Evolutionary conservation across 2,888 invertebrate species (phyloP), one percentile per base, ranked within the genome.

Genomic region (Drosophila nr. fundita): DNA sequence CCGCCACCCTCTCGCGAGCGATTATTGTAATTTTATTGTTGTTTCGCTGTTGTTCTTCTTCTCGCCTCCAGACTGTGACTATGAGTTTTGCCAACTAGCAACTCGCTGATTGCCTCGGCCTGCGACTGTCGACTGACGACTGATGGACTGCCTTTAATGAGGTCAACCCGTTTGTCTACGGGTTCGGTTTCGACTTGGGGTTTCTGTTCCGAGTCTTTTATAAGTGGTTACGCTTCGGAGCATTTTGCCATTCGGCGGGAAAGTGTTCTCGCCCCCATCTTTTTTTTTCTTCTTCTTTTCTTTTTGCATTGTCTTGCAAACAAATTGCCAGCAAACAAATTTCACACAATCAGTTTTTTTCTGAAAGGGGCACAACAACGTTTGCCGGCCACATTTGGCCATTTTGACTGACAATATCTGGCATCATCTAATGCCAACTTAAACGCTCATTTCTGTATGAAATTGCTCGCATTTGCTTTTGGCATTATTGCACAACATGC

Each of bases 21-120:
- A 86, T 88, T 87, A 88, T 90, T 88, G 88, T 87, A 88, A 87
- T 87, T 87, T 82, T 76, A 87, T 87, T 87, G 89, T 68, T 27
- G 66, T 87, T 87, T 82, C 68, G 66, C 55, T 52, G 65, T 75
- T 59, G 61, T 36, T 45, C 24, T 45, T 45, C 45, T 24, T 15
- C 45, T 45, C 63, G 58, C 68, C 72, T 61, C 58, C 68, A 49
- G 75, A 61, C 73, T 76, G 48, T 59, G 61, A 62, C 57, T 76
- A 48, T 69, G 62, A 52, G 36, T 60, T 70, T 75, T 52, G 59
- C 59, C 59, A 53, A 21, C 42, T 42, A 42, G 45, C 60, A 74
- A 68, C 62, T 73, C 69, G 77, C 81, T 77, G 78, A 78, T 78
- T 80, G 78, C 78, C 52, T 53, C 27, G 45, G 45, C 45, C 55